Evolutionary conservation across 2,113 vertebrate genomes (phyloP).

Genomic region (Trachemys scripta): DNA sequence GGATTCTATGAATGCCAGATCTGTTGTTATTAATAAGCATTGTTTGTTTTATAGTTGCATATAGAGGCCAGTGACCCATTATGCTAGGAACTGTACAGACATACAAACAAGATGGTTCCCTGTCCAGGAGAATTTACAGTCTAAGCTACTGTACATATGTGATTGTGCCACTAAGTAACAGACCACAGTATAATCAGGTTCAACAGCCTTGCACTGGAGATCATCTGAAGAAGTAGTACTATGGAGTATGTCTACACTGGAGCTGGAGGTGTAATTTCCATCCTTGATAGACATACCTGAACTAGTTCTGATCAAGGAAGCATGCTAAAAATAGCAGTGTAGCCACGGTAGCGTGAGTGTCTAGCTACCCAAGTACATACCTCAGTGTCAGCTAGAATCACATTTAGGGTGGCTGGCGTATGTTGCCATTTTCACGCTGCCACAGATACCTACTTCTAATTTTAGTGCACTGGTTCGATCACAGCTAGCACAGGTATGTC

Average conservation of each 20-base stretch:
- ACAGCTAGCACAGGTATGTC: background rate
- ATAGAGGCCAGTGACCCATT: background rate
- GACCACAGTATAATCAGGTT: background rate
- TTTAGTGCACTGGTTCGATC: background rate
- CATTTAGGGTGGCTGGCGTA: background rate
- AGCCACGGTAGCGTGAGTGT: background rate
- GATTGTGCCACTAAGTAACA: background rate
- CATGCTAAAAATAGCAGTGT: background rate
- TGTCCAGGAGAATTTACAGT: background rate
- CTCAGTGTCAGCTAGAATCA: background rate
- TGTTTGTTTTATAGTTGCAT: background rate
- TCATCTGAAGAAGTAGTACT: background rate
- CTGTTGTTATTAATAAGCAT: background rate
- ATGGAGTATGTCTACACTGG: background rate
- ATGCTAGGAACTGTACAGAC: background rate
- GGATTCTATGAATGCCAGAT: background rate
- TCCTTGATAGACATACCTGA: background rate
- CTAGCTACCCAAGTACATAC: background rate
- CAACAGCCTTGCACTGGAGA: background rate
- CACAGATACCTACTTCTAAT: background rate
- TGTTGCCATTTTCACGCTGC: background rate
- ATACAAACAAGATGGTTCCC: background rate
- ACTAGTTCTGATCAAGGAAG: background rate
- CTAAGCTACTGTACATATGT: background rate
- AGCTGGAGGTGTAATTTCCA: background rate